These are phyloP conservation scores for Pasiphila rectangulata DNA, from an alignment of 2,888 invertebrate species.

Conservation along the genomic window DNA sequence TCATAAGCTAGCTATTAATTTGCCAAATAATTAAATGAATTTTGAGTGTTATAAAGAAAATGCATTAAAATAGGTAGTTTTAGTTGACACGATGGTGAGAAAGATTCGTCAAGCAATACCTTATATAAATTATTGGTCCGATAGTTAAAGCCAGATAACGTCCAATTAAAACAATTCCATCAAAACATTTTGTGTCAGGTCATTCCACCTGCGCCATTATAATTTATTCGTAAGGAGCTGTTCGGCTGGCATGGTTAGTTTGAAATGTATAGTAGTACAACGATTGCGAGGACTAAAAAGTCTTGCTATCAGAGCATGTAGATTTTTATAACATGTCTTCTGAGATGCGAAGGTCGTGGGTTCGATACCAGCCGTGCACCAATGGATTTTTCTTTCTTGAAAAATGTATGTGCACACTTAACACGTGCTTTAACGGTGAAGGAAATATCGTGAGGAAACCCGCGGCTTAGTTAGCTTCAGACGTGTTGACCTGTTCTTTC, in stretches of 20 bases:
- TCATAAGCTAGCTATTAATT: no score
- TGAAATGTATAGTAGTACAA: conserved; percentile 36
- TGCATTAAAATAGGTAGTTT: neutral
- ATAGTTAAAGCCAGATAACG: conserved; percentile 69
- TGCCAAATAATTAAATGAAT: neutral
- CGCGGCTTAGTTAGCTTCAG: no score
- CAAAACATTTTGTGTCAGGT: conserved; percentile 80
- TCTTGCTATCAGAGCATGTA: conserved; percentile 9
- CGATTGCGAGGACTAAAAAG: conserved; percentile 25
- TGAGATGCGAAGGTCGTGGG: no score
- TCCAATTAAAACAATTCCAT: conserved; percentile 81
- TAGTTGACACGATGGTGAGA: neutral
- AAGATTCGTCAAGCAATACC: neutral
- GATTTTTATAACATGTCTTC: no score
- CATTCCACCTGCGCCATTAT: conserved; percentile 76
- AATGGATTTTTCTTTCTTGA: no score
- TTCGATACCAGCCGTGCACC: no score
- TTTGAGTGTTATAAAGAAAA: neutral
- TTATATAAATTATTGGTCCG: conserved; percentile 51
- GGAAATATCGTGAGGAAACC: no score
- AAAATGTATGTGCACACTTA: no score
- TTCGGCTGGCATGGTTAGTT: conserved; percentile 41
- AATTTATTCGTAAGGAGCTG: conserved; percentile 76
- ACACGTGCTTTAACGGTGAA: no score
- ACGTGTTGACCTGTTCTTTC: no score